Base-by-base conservation (phyloP, 2,113 vertebrate species). In the Talpa occidentalis region DNA sequence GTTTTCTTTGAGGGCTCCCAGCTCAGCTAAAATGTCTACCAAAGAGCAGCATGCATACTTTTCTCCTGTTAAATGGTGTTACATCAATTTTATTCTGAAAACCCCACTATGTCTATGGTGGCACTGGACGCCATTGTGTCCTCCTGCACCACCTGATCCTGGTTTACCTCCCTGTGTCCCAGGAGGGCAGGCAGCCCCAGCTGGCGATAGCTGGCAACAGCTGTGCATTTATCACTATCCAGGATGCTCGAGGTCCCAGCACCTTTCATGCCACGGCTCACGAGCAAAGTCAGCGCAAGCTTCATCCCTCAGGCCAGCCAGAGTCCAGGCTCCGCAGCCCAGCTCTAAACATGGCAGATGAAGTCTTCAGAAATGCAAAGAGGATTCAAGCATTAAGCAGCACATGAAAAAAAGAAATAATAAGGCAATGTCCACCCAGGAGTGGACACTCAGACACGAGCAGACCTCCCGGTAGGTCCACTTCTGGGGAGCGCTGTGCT, bases 231-330 rank as follows among this genome's bases (percentile, higher is more conserved):
- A 32, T 56, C 32, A 1, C 8, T 42, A 12, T 64, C 35, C 1
- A 44, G 76, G 9, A 5, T 6, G 40, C 24, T 32, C 66, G 7
- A 1, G 5, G 9, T 8, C 17, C 19, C 15, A 0, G 2, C 6
- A 3, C n/a, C 19, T 9, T 44, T 44, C 4, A 1, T 0, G 1
- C 3, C 3, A 0, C 1, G 0, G 35, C 32, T 59, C 44, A 16
- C 49, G 11, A 52, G 49, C 49, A 52, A 16, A 17, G 49, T 3
- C 49, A 17, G 49, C 2, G 49, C 14, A 52, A 11, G 47, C 47
- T 8, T 49, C 40, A 49, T 11, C 47, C 11, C 11, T 49, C 15
- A 0, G 14, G 62, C 40, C 56, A 74, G 17, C 49, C 59, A 44
- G 49, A 10, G 47, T 49, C 40, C 15, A 0, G 14, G 54, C 37